Percentiles rank a stretch among this genome's conserved stretches.
Evolutionary conservation across 1,140 invertebrate species (phyloP).

Genomic region (Drosophila mojavensis): DNA sequence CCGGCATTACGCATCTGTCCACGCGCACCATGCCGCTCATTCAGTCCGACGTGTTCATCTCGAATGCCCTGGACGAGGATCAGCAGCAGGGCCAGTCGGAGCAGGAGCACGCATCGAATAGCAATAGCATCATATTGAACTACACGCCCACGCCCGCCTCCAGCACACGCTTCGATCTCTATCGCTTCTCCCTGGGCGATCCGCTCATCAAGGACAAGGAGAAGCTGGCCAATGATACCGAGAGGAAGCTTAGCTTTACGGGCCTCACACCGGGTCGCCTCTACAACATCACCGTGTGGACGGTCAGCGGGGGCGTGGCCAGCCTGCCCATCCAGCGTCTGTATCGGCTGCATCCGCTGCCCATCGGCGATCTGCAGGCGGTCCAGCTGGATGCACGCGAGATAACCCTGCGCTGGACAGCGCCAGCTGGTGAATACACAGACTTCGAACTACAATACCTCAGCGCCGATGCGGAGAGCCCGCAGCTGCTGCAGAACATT

Average conservation of each 20-base stretch:
- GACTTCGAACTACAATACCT: conserved; percentile 95
- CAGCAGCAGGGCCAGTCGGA: conserved; percentile 71
- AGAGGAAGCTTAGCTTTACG: conserved; percentile 92
- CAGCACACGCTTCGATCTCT: conserved; percentile 91
- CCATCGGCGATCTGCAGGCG: conserved; percentile 91
- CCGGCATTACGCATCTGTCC: conserved; percentile 88
- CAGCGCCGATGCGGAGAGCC: conserved; percentile 86
- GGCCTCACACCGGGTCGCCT: conserved; percentile 91
- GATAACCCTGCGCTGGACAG: conserved; percentile 92
- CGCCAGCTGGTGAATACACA: conserved; percentile 92
- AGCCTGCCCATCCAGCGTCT: conserved; percentile 93
- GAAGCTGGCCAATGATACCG: conserved; percentile 89
- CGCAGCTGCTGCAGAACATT: conserved; percentile 88
- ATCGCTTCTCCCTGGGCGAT: conserved; percentile 92
- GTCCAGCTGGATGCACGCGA: conserved; percentile 90
- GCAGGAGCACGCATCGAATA: conserved; percentile 71
- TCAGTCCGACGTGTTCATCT: conserved; percentile 94
- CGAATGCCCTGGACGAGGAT: conserved; percentile 90
- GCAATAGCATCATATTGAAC: conserved; percentile 87
- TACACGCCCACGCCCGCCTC: conserved; percentile 92
- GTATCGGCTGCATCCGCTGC: conserved; percentile 93
- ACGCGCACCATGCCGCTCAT: conserved; percentile 94
- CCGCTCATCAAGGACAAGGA: conserved; percentile 89
- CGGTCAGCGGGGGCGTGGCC: conserved; percentile 91
- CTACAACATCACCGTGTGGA: conserved; percentile 97